A percentile compares a stretch with the other conserved stretches of the same genome.
Evolutionary conservation across 92 coral and sea anemone genomes (phyloP).

Genomic region (Actinostola sp.): DNA sequence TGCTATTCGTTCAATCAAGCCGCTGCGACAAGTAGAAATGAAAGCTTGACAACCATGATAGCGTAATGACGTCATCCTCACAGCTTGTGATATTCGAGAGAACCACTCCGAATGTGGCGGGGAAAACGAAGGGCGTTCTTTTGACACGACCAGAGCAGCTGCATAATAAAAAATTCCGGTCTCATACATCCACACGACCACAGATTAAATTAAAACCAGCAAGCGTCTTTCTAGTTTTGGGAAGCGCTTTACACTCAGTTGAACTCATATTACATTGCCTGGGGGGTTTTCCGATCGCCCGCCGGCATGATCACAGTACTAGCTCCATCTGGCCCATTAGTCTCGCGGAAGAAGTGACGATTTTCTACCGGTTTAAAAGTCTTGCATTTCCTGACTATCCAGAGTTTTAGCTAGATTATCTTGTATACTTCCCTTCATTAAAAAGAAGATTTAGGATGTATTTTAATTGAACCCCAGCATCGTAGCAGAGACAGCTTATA

Average conservation of each 20-base stretch:
- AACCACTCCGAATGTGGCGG: slow-evolving; percentile 1
- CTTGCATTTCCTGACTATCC: slow-evolving; percentile 25
- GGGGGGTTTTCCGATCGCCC: slow-evolving; percentile 23
- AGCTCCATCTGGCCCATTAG: slow-evolving; percentile 44
- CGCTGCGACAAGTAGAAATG: too few relatives aligned
- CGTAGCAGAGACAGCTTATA: background rate
- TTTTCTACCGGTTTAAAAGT: slow-evolving; percentile 26
- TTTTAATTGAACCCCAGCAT: slow-evolving; percentile 13
- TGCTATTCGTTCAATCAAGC: too few relatives aligned
- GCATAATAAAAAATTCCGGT: slow-evolving; percentile 8
- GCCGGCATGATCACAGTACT: slow-evolving; percentile 19
- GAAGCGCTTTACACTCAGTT: slow-evolving; percentile 40
- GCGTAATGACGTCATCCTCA: slow-evolving; percentile 22
- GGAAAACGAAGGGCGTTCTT: background rate
- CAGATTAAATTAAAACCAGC: slow-evolving; percentile 47
- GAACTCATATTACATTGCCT: slow-evolving; percentile 38
- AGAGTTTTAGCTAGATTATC: slow-evolving; percentile 21
- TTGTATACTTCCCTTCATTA: slow-evolving; percentile 38
- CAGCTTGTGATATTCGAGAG: slow-evolving; percentile 3
- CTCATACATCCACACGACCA: slow-evolving; percentile 22
- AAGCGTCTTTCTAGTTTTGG: slow-evolving; percentile 28
- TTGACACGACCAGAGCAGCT: slow-evolving; percentile 22
- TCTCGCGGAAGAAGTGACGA: slow-evolving; percentile 23
- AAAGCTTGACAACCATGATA: background rate
- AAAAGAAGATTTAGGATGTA: slow-evolving; percentile 17